Evolutionary conservation across 1,140 invertebrate genomes (phyloP).

Genomic region (Sipha flava): DNA sequence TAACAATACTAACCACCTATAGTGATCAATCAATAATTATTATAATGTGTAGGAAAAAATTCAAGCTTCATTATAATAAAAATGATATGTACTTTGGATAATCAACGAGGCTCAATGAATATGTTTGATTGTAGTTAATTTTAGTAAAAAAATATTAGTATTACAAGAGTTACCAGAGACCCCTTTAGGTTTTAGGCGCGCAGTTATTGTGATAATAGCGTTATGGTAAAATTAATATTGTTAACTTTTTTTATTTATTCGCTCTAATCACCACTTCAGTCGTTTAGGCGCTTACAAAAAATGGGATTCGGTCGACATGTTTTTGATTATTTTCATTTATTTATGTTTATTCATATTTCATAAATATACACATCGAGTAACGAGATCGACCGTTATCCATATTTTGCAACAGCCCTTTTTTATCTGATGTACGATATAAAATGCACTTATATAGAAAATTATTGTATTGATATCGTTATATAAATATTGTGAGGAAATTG

Average conservation of each 20-base stretch:
- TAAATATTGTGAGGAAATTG: background rate
- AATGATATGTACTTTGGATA: constrained; percentile 31
- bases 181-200: constrained; percentile 25
- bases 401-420: constrained; percentile 1
- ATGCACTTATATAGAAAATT: constrained; percentile 8
- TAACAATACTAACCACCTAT: background rate
- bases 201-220: constrained; percentile 32
- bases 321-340: background rate
- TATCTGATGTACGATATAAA: constrained; percentile 5
- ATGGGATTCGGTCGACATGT: background rate
- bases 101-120: constrained; percentile 30
- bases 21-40: constrained; percentile 1
- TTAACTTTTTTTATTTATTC: constrained; percentile 18
- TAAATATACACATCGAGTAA: background rate
- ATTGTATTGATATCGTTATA: background rate
- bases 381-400: background rate
- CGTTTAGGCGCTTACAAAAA: constrained; percentile 7
- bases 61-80: constrained; percentile 30
- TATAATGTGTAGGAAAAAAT: constrained; percentile 16
- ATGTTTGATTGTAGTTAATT: constrained; percentile 26
- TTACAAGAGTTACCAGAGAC: constrained; percentile 28
- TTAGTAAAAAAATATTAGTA: constrained; percentile 13
- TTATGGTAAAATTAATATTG: constrained; percentile 25
- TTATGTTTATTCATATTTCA: background rate
- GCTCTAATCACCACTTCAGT: constrained; percentile 11